A percentile compares a stretch with the other conserved stretches of the same genome.
phyloP scores from a whole-genome alignment of 37 sponge, comb jelly and placozoan species.

The Axinella damicornis region DNA sequence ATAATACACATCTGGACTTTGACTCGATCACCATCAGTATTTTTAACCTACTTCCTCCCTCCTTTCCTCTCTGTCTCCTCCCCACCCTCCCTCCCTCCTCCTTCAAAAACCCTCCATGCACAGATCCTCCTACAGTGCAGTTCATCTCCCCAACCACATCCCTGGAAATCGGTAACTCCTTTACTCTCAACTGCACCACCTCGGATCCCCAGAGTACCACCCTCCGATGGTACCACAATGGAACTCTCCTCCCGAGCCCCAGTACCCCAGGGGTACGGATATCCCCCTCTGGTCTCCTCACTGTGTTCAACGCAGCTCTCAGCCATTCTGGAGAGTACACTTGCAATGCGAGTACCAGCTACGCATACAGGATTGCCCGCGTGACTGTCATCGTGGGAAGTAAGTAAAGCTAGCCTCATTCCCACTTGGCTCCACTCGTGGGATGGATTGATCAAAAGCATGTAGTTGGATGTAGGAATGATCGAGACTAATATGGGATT shows the following conservation, averaged over 20 bases:
- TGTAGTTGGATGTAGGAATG: too few relatives aligned
- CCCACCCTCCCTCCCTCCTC: neutral
- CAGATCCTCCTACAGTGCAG: neutral
- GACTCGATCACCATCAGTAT: too few relatives aligned
- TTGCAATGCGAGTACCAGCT: conserved; percentile 47
- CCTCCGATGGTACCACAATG: conserved; percentile 52
- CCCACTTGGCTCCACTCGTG: too few relatives aligned
- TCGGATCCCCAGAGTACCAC: neutral
- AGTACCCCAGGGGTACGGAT: neutral
- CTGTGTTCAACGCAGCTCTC: neutral
- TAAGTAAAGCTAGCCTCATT: too few relatives aligned
- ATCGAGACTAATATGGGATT: too few relatives aligned
- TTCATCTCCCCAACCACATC: neutral
- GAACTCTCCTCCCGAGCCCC: conserved; percentile 10
- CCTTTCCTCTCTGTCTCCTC: neutral
- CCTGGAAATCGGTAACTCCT: conserved; percentile 13
- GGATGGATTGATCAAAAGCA: too few relatives aligned
- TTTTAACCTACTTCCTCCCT: too few relatives aligned
- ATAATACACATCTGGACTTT: neutral
- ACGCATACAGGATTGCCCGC: conserved; percentile 11
- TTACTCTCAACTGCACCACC: conserved; percentile 46
- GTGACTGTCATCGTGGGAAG: conserved; percentile 63
- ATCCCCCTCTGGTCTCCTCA: neutral
- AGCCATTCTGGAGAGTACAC: conserved; percentile 42
- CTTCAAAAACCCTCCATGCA: too few relatives aligned